phyloP scores from a whole-genome alignment of 2,797 vertebrate species.

The Sarcoramphus papa region DNA sequence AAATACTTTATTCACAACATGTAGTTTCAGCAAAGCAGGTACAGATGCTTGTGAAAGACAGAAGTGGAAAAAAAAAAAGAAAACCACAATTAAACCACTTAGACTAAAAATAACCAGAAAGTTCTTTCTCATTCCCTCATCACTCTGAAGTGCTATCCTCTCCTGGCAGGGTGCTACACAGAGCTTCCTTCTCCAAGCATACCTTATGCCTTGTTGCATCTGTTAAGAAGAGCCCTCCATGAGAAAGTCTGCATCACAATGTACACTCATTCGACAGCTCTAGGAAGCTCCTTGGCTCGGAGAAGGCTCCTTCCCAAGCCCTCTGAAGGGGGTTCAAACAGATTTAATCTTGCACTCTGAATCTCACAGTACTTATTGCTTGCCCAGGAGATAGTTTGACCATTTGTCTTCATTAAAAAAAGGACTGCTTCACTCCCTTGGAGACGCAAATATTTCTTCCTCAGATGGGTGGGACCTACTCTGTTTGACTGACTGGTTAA shows the following conservation, averaged over 20 bases:
- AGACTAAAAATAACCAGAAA: not conserved
- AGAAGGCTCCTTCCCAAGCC: not conserved
- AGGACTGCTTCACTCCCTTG: not conserved
- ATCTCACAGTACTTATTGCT: not conserved
- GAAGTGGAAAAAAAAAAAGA: not conserved
- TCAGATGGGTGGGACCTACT: not conserved
- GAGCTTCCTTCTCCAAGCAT: not conserved
- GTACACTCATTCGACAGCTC: not conserved
- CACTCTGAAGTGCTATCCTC: not conserved
- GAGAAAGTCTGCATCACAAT: not conserved
- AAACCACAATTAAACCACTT: not conserved
- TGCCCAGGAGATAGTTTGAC: not conserved
- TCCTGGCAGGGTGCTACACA: not conserved
- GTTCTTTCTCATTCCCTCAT: not conserved
- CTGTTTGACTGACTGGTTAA: not conserved
- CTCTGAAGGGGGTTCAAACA: not conserved
- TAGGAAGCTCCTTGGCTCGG: not conserved
- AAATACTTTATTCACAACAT: not conserved
- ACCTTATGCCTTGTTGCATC: not conserved
- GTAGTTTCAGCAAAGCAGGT: not conserved
- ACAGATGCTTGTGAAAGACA: not conserved
- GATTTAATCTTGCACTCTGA: not conserved
- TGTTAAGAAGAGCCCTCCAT: not conserved
- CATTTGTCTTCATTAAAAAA: not conserved
- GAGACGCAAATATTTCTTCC: not conserved